A percentile compares a stretch with the other conserved stretches of the same genome.
phyloP scores from a whole-genome alignment of 2,113 vertebrate genomes.

The Panurus biarmicus region DNA sequence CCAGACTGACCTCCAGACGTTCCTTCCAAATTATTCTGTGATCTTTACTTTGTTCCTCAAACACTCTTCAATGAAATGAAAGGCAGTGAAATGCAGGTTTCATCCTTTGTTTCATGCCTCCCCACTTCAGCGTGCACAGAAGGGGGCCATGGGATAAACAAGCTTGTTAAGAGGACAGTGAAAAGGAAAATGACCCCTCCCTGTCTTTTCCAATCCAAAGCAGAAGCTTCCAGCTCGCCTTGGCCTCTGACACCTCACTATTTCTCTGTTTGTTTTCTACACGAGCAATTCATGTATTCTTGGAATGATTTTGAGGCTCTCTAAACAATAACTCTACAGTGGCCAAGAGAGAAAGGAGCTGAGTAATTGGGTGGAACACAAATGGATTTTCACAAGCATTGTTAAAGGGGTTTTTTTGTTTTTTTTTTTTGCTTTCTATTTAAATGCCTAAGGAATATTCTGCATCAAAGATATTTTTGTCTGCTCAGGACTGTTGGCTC shows the following conservation, averaged over 20 bases:
- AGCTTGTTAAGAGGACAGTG: background rate
- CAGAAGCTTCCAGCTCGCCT: background rate
- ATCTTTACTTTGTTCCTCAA: background rate
- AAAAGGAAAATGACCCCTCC: background rate
- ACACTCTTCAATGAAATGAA: background rate
- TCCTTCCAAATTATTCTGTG: background rate
- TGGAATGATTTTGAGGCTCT: background rate
- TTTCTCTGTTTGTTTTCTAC: background rate
- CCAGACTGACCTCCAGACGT: background rate
- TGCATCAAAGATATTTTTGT: background rate
- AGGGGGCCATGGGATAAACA: background rate
- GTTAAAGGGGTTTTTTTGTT: background rate
- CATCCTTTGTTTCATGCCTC: background rate
- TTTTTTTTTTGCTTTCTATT: background rate
- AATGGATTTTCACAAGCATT: slow-evolving; percentile 21
- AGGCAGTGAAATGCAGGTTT: background rate
- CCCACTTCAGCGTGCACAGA: background rate
- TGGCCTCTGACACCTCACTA: background rate
- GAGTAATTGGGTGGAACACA: slow-evolving; percentile 22
- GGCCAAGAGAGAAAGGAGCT: background rate
- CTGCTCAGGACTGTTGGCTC: background rate
- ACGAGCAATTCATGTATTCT: background rate
- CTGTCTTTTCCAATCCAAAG: background rate
- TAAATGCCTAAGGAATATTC: background rate
- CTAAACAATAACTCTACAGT: background rate